Base-by-base conservation (phyloP, 2,888 invertebrate species). In the Eupelmus urozonus region DNA sequence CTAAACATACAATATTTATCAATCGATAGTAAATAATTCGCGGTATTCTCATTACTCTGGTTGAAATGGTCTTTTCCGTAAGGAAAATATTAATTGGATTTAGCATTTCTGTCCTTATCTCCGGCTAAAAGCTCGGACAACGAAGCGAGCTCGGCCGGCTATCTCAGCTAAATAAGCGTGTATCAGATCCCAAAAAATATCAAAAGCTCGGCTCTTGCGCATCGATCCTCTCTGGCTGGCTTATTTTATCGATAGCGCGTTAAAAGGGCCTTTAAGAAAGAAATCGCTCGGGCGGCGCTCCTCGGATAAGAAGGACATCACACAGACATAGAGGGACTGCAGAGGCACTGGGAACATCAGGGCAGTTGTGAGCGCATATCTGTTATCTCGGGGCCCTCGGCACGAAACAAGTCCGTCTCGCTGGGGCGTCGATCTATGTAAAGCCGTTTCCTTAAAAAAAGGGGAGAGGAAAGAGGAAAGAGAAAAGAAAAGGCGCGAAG, bases 201-300 rank as follows among this genome's bases (percentile, higher is more conserved):
- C 57, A 66, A 40, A 7, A 60, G 65, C 40, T 57, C 65, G 16
- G 16, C 20, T 20, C 20, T 20, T 16, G 45, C 16, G 45, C 34
- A 45, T 7, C 69, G 27, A 13, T 3, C 53, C 7, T 2, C n/a
- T 23, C 25, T 55, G 13, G 27, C 51, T 42, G n/a, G 7, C 55
- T 55, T 40, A 57, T 57, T 59, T 42, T 53, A 66, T 72, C 66
- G 66, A 60, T 59, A 73, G 45, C 69, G 72, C 76, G 76, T 71
- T 81, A 82, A 85, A 82, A 80, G 81, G 76, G 59, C 81, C 81
- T 79, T 83, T 81, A 83, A 85, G 83, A 81, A 81, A 82, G 76
- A 75, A 81, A 79, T 45, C 45, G 9, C 16, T 7, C 45, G 45
- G 2, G 45, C 2, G 13, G 27, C 2, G 20, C 49, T 16, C 40